Evolutionary conservation across 2,113 vertebrate genomes (phyloP).

Genomic region (Tiliqua scincoides): DNA sequence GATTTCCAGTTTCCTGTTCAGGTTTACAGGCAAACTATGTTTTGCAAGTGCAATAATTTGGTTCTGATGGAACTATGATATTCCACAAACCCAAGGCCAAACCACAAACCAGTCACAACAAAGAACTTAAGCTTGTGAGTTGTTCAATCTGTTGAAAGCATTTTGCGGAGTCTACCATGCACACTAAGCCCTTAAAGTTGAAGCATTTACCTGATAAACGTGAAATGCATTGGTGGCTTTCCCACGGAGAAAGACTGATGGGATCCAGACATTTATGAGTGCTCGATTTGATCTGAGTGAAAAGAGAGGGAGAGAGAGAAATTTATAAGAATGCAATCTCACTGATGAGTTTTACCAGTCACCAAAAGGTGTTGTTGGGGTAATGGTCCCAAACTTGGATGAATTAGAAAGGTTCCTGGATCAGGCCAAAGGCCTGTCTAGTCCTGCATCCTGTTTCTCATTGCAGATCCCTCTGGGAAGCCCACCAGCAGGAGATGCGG

Average conservation of each 20-base stretch:
- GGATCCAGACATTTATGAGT: constrained; percentile 99
- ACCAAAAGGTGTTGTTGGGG: neutral
- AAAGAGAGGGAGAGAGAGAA: constrained; percentile 41
- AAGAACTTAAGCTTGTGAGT: neutral
- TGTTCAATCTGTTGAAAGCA: neutral
- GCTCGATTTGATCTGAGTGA: constrained; percentile 90
- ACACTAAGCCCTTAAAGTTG: neutral
- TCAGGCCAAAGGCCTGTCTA: too few relatives aligned
- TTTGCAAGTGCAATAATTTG: too few relatives aligned
- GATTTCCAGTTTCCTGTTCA: too few relatives aligned
- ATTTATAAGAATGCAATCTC: neutral
- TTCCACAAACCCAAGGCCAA: neutral
- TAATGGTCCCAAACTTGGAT: too few relatives aligned
- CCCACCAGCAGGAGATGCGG: too few relatives aligned
- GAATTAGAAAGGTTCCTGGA: too few relatives aligned
- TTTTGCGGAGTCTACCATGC: neutral
- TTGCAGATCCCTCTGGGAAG: too few relatives aligned
- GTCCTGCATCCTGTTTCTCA: too few relatives aligned
- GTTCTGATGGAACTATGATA: neutral
- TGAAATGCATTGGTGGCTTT: constrained; percentile 95
- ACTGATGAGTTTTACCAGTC: neutral
- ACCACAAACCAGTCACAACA: neutral
- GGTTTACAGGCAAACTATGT: too few relatives aligned
- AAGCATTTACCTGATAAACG: constrained; percentile 91
- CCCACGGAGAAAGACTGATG: constrained; percentile 96